Conservation (phyloP, 2,888 invertebrate genomes). For the Reticulitermes lucifugus region DNA sequence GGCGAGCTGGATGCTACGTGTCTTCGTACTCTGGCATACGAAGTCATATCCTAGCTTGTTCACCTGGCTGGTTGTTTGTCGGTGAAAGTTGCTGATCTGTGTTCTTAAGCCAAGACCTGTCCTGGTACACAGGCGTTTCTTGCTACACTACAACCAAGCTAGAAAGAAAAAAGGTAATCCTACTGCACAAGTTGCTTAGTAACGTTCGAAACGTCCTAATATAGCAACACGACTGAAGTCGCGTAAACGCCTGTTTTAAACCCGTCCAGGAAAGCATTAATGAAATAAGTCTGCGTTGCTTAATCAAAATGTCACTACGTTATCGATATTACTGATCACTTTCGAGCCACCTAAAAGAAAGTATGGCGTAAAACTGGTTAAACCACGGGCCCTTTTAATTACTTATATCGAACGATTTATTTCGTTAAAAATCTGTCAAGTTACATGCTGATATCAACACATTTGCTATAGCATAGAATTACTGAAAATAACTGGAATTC, state of each 20-base stretch:
- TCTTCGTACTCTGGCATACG: neutral
- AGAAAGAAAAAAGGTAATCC: neutral
- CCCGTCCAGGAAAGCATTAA: no score
- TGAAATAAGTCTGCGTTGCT: no score
- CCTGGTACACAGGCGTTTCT: neutral
- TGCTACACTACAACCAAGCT: neutral
- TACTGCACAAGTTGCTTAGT: neutral
- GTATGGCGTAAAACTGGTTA: no score
- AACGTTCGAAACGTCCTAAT: neutral
- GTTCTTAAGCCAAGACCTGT: neutral
- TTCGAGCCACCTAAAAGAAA: no score
- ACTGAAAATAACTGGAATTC: no score
- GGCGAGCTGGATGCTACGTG: neutral
- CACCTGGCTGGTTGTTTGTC: neutral
- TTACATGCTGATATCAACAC: no score
- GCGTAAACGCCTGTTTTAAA: neutral
- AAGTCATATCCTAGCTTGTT: neutral
- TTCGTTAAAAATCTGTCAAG: no score
- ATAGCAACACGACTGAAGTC: neutral
- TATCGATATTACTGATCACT: no score
- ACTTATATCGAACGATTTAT: no score
- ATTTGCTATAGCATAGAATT: no score
- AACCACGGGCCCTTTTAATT: no score
- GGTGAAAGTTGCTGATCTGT: conserved; percentile 1
- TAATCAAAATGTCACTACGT: no score